phyloP scores from a whole-genome alignment of 2,888 invertebrate species.

The Clitarchus hookeri region DNA sequence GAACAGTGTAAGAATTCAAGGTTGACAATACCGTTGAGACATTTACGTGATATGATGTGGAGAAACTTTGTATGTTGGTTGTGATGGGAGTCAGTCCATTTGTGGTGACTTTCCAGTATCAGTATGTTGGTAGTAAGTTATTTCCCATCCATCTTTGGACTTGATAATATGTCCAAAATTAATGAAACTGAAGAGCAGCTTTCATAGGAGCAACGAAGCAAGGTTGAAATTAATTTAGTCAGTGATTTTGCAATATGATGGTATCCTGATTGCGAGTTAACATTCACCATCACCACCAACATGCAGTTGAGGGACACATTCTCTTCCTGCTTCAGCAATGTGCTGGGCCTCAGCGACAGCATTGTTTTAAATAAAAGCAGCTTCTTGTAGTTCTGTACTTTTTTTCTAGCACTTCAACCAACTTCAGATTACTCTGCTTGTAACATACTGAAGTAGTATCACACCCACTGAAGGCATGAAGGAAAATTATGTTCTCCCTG shows the following conservation, averaged over 20 bases:
- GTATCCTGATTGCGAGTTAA: neutral
- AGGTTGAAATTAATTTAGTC: neutral
- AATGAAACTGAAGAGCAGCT: neutral
- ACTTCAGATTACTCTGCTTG: neutral
- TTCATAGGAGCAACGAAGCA: neutral
- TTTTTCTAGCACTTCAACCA: neutral
- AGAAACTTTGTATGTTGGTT: neutral
- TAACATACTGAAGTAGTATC: neutral
- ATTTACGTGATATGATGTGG: neutral
- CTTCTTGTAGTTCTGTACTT: neutral
- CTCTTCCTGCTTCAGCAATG: neutral
- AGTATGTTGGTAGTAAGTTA: neutral
- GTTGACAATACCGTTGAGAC: neutral
- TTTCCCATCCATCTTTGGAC: neutral
- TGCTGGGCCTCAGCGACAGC: neutral
- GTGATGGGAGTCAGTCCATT: neutral
- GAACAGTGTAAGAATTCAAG: neutral
- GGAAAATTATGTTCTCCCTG: neutral
- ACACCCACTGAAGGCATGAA: neutral
- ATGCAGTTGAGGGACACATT: neutral
- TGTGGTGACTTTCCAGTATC: neutral
- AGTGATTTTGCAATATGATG: neutral
- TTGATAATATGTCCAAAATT: neutral
- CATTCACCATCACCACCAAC: neutral
- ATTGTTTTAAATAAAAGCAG: neutral